These are phyloP conservation scores for Ophonus ardosiacus DNA, from an alignment of 2,888 invertebrate genomes.

Conservation along the genomic window DNA sequence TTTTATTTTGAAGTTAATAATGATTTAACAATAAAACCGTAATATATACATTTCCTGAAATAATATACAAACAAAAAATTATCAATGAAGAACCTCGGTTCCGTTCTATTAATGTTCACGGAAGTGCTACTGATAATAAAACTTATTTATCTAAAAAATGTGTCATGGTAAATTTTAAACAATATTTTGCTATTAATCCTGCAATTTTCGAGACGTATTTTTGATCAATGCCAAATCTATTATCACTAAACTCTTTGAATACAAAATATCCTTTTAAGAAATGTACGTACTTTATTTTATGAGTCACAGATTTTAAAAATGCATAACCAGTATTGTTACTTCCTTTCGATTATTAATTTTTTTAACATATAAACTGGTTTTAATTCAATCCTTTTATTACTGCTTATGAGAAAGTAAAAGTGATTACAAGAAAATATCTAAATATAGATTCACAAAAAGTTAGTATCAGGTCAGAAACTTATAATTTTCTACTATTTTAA, in stretches of 20 bases:
- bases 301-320: constrained; percentile 31
- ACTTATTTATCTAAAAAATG: constrained; percentile 35
- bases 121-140: constrained; percentile 41
- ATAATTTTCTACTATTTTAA: background rate
- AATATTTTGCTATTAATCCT: constrained; percentile 4
- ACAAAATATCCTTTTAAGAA: constrained; percentile 25
- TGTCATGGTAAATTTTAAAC: constrained; percentile 45
- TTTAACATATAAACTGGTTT: background rate
- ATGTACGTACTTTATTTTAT: constrained; percentile 5
- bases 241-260: constrained; percentile 11
- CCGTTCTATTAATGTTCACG: constrained; percentile 55
- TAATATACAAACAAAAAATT: background rate
- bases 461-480: background rate
- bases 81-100: constrained; percentile 58
- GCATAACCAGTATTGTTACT: constrained; percentile 3
- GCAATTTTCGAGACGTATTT: constrained; percentile 24
- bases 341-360: background rate
- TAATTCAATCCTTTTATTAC: constrained; percentile 2
- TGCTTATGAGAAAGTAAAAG: constrained; percentile 40
- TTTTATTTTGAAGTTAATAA: background rate
- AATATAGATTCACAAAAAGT: constrained; percentile 25
- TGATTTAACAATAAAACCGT: background rate
- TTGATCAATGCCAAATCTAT: constrained; percentile 38
- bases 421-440: constrained; percentile 14
- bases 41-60: background rate